phyloP scores from a whole-genome alignment of 2,888 invertebrate species.

The Nasonovia ribisnigri region DNA sequence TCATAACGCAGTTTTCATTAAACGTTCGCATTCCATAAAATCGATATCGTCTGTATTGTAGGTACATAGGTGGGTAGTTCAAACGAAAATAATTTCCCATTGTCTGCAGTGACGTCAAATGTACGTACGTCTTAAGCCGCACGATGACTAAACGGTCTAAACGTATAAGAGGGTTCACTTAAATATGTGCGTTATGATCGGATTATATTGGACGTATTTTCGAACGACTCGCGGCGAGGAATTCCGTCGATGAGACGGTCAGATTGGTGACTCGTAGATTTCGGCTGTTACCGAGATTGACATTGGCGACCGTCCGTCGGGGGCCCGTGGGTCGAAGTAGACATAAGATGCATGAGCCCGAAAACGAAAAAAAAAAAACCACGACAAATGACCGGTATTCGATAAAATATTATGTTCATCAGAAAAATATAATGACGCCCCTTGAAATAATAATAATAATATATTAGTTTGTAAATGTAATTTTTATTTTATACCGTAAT shows the following conservation, averaged over 20 bases:
- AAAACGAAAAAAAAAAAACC: neutral
- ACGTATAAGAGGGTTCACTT: neutral
- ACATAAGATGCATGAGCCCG: neutral
- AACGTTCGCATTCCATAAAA: neutral
- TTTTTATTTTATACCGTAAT: neutral
- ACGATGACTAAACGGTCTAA: neutral
- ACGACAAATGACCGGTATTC: neutral
- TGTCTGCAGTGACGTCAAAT: neutral
- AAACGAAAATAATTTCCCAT: neutral
- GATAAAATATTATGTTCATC: neutral
- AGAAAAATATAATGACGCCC: neutral
- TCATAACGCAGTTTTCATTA: neutral
- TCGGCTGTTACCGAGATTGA: neutral
- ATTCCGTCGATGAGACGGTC: constrained; percentile 7
- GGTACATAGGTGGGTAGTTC: neutral
- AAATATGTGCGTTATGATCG: constrained; percentile 16
- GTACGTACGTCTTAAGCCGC: neutral
- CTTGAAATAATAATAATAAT: neutral
- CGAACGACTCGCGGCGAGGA: neutral
- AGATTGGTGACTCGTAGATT: constrained; percentile 46
- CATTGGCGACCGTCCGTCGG: constrained; percentile 5
- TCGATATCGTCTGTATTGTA: neutral
- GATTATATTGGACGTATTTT: neutral
- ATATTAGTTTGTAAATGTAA: neutral
- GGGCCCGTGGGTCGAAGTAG: neutral